A percentile compares a stretch with the other conserved stretches of the same genome.
phyloP scores from a whole-genome alignment of 2,797 vertebrate genomes.

The Microchirus variegatus region DNA sequence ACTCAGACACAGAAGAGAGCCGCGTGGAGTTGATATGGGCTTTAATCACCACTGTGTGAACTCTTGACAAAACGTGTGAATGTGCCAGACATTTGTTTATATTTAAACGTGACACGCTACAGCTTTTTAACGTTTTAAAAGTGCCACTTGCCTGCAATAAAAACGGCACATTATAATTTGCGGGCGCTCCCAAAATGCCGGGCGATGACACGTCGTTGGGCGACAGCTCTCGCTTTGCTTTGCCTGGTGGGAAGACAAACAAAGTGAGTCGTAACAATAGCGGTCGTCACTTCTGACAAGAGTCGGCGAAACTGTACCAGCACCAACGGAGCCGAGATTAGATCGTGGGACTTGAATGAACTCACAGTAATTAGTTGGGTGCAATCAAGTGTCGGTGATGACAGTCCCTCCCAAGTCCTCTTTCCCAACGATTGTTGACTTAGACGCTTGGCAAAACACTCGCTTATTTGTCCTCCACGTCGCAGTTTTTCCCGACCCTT shows the following conservation, averaged over 20 bases:
- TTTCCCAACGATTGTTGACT: conserved; percentile 15
- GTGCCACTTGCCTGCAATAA: neutral
- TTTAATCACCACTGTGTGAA: too few species aligned
- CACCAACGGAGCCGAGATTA: conserved; percentile 44
- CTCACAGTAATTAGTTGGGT: conserved; percentile 27
- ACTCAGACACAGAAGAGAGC: too few species aligned
- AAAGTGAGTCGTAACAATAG: conserved; percentile 41
- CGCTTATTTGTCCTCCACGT: neutral
- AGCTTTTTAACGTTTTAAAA: too few species aligned
- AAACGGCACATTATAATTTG: neutral
- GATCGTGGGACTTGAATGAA: conserved; percentile 35
- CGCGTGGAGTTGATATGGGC: too few species aligned
- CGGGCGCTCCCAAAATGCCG: too few species aligned
- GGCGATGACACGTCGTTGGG: neutral
- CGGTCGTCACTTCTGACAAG: neutral
- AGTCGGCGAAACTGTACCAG: too few species aligned
- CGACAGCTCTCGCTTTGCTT: conserved; percentile 15
- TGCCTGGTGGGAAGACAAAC: conserved; percentile 13
- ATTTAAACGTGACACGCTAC: too few species aligned
- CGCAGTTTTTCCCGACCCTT: conserved; percentile 25
- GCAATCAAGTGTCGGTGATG: conserved; percentile 21
- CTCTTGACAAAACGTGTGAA: too few species aligned
- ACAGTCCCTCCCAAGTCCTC: conserved; percentile 29
- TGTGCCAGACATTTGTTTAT: too few species aligned
- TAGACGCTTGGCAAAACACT: conserved; percentile 23